Evolutionary conservation across 1,140 invertebrate species (phyloP), one percentile per base, ranked within the genome.

Genomic region (Zaprionus gabonicus): DNA sequence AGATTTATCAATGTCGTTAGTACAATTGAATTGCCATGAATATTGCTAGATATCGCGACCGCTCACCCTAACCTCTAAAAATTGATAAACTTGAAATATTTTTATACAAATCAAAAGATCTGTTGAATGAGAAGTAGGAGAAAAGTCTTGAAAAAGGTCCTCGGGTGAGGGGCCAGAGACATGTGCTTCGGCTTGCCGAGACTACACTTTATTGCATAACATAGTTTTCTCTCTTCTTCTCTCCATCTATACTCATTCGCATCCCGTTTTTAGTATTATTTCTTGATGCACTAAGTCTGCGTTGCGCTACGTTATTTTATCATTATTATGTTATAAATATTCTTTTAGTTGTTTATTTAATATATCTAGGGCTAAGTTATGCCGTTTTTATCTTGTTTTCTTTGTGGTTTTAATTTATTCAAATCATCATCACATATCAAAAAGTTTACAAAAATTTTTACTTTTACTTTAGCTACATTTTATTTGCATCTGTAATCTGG

Each of bases 351-450:
- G 27, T 36, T 74, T 82, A 81, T 85, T 67, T 72, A 82, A 87
- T 86, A 86, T 70, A 86, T 70, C 82, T 86, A 87, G 66, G 66
- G 66, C 80, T 84, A 88, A 62, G 71, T 84, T 83, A 78, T 80
- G 76, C 76, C 75, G 78, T 70, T 78, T 53, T 74, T 34, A 34
- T 73, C 58, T 65, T 4, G 27, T 62, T 41, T 12, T 56, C 46
- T 57, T 58, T 80, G 82, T 86, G 64, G 71, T 53, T 85, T 78
- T 85, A 85, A 85, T 90, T 80, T 90, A 82, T 77, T 83, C 79
- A 85, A 90, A 90, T 90, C 86, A 90, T 90, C 85, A 82, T 90
- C 85, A 90, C 85, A 90, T 90, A 90, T 90, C 85, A 90, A 90
- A 90, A 90, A 90, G 79, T 90, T 91, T 90, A 90, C 85, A 90